phyloP scores from a whole-genome alignment of 2,113 vertebrate genomes.

The Erythrocebus patas region DNA sequence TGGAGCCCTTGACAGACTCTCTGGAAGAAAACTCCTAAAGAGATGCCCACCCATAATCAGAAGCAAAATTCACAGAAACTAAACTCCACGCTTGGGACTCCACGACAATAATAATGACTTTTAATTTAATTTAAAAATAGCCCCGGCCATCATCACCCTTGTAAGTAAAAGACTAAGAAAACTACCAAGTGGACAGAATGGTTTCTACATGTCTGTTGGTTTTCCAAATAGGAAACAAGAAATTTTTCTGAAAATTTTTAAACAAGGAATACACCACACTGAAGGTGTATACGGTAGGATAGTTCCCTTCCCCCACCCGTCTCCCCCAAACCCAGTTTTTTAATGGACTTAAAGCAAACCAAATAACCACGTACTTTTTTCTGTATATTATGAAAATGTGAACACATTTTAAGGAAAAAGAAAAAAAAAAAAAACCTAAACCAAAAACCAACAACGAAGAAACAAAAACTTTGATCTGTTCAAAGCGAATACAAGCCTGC shows the following conservation, averaged over 20 bases:
- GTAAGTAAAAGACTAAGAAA: conserved; percentile 87
- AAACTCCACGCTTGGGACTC: background rate
- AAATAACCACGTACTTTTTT: conserved; percentile 87
- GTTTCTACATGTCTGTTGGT: conserved; percentile 80
- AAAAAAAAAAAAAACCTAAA: conserved; percentile 52
- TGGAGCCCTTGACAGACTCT: conserved; percentile 94
- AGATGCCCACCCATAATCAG: conserved; percentile 42
- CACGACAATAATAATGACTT: conserved; percentile 37
- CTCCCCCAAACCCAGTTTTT: conserved; percentile 84
- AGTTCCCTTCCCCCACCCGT: conserved; percentile 45
- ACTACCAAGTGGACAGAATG: conserved; percentile 82
- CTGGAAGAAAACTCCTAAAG: conserved; percentile 94
- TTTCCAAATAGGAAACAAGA: conserved; percentile 79
- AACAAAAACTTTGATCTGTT: conserved; percentile 85
- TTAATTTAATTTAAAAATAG: conserved; percentile 53
- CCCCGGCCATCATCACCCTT: conserved; percentile 77
- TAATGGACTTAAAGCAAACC: conserved; percentile 91
- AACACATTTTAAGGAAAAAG: conserved; percentile 84
- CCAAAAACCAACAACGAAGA: conserved; percentile 59
- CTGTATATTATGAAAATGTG: conserved; percentile 86
- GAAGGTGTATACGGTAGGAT: conserved; percentile 84
- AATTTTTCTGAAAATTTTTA: conserved; percentile 50
- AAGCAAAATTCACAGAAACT: conserved; percentile 19
- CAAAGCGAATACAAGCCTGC: conserved; percentile 88
- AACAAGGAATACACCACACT: conserved; percentile 80